Conservation (phyloP, 2,113 vertebrate species). For the Alosa alosa region DNA sequence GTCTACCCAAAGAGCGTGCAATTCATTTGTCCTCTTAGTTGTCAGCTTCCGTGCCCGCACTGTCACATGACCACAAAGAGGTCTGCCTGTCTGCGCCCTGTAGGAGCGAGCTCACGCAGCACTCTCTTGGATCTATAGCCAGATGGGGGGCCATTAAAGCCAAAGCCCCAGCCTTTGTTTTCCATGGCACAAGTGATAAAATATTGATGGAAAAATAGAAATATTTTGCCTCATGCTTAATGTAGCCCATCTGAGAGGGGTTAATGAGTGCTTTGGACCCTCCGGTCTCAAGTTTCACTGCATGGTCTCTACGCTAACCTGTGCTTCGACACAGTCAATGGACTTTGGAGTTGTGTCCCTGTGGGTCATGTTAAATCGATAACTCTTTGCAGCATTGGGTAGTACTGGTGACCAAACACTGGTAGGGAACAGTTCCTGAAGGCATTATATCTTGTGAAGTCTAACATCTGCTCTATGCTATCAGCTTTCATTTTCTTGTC, state of each 20-base stretch:
- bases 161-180: constrained; percentile 72
- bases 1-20: not conserved
- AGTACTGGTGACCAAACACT: not conserved
- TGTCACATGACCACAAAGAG: no score
- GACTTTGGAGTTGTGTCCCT: constrained; percentile 50
- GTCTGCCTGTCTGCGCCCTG: constrained; percentile 50
- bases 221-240: constrained; percentile 77
- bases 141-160: constrained; percentile 76
- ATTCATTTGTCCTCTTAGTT: not conserved
- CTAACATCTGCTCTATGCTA: not conserved
- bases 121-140: constrained; percentile 69
- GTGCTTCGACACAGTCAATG: constrained; percentile 51
- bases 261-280: constrained; percentile 70
- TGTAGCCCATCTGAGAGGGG: constrained; percentile 67
- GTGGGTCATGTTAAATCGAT: constrained; percentile 59
- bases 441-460: not conserved
- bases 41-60: not conserved
- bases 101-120: constrained; percentile 70
- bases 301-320: constrained; percentile 47
- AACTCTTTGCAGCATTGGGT: constrained; percentile 50
- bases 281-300: constrained; percentile 68
- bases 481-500: not conserved
- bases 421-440: not conserved
- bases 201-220: constrained; percentile 83
- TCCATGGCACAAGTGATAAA: constrained; percentile 73